Percentiles rank a stretch among this genome's conserved stretches.
Evolutionary conservation across 2,888 invertebrate genomes (phyloP).

Genomic region (Cephus runcator): DNA sequence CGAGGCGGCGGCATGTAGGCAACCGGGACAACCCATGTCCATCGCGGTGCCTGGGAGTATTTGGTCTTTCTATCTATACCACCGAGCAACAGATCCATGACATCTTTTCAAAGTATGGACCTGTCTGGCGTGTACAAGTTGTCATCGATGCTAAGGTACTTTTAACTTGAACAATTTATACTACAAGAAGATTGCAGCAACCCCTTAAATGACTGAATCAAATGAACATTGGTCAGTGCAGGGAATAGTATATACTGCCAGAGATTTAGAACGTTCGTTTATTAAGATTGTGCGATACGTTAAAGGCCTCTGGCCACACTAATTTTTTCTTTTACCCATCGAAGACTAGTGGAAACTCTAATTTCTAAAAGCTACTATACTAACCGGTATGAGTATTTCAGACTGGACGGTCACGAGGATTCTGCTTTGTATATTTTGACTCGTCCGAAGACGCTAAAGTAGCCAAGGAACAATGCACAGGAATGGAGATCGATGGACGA

Average conservation of each 20-base stretch:
- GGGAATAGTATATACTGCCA: constrained; percentile 47
- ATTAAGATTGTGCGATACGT: constrained; percentile 46
- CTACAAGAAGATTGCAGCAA: constrained; percentile 1
- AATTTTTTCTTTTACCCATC: background rate
- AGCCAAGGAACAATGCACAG: constrained; percentile 93
- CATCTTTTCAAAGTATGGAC: constrained; percentile 92
- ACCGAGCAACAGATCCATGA: constrained; percentile 92
- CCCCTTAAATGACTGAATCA: background rate
- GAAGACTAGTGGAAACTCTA: background rate
- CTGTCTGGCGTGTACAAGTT: constrained; percentile 91
- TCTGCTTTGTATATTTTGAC: constrained; percentile 95
- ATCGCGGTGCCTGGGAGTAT: constrained; percentile 91
- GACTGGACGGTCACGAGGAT: constrained; percentile 95
- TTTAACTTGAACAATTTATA: constrained; percentile 8
- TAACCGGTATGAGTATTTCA: constrained; percentile 65
- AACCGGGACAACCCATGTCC: constrained; percentile 89
- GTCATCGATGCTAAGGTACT: constrained; percentile 94
- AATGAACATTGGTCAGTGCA: constrained; percentile 3
- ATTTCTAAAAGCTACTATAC: constrained; percentile 17
- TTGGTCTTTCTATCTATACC: constrained; percentile 93
- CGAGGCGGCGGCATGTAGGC: constrained; percentile 80
- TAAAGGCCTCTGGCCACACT: constrained; percentile 62
- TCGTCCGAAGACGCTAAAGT: constrained; percentile 88
- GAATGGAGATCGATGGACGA: constrained; percentile 94
- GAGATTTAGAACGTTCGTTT: constrained; percentile 59